Percentiles rank a stretch among this genome's conserved stretches.
Evolutionary conservation across 2,888 invertebrate genomes (phyloP).

Genomic region (Cheilosia scutellata): DNA sequence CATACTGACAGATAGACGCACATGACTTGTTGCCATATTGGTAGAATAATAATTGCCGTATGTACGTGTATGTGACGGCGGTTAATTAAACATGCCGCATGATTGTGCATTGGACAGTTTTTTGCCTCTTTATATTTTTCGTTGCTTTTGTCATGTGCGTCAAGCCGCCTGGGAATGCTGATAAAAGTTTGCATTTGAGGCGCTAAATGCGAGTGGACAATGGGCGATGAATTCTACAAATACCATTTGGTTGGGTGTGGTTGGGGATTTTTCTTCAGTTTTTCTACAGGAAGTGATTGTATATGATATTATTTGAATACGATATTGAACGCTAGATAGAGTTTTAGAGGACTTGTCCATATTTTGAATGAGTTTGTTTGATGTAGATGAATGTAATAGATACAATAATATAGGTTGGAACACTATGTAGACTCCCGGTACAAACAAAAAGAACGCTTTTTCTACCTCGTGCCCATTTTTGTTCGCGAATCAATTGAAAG

Average conservation of each 20-base stretch:
- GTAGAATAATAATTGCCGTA: constrained; percentile 55
- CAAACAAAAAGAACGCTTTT: background rate
- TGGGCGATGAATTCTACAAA: constrained; percentile 48
- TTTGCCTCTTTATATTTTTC: constrained; percentile 1
- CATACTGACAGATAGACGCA: constrained; percentile 59
- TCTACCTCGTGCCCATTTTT: no score
- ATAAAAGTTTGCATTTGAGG: constrained; percentile 49
- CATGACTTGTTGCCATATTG: constrained; percentile 67
- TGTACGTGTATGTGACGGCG: constrained; percentile 37
- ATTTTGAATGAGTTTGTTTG: background rate
- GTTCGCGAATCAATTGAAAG: no score
- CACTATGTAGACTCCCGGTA: no score
- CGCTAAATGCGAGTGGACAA: constrained; percentile 36
- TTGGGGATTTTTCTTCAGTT: constrained; percentile 17
- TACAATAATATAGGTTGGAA: background rate
- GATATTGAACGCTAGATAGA: constrained; percentile 3
- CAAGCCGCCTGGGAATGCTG: constrained; percentile 17
- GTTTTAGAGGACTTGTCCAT: constrained; percentile 10
- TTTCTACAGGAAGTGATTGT: constrained; percentile 36
- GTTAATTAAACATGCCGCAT: constrained; percentile 72
- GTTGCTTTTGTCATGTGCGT: constrained; percentile 28
- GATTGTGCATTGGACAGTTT: constrained; percentile 48
- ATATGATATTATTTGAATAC: constrained; percentile 8
- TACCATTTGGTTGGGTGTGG: constrained; percentile 56
- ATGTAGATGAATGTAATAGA: background rate